A percentile compares a stretch with the other conserved stretches of the same genome.
These are phyloP conservation scores for Nasonia longicornis DNA, from an alignment of 1,140 invertebrate species.

Conservation along the genomic window DNA sequence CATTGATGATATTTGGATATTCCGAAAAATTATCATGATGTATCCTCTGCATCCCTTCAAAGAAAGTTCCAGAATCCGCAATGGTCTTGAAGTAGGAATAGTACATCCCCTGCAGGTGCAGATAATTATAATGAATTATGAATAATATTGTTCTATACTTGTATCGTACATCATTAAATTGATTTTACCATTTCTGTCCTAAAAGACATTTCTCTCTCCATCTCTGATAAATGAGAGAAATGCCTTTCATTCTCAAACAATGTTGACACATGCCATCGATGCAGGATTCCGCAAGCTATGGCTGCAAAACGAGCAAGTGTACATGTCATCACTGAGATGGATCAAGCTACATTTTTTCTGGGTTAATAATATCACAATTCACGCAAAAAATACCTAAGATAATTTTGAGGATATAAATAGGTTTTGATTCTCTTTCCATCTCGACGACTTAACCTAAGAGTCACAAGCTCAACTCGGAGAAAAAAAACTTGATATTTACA, in stretches of 20 bases:
- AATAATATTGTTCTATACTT: too few relatives aligned
- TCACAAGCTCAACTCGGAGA: neutral
- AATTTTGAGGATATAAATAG: neutral
- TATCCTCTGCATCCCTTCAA: constrained; percentile 74
- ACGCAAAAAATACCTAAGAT: constrained; percentile 22
- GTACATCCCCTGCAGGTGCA: constrained; percentile 79
- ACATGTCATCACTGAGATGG: neutral
- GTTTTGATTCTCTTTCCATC: neutral
- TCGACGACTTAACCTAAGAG: neutral
- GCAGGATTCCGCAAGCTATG: constrained; percentile 63
- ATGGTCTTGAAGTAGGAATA: constrained; percentile 90
- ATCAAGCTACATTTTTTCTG: neutral
- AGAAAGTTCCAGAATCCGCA: constrained; percentile 75
- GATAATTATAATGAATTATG: neutral
- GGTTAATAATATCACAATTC: neutral
- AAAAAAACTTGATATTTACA: neutral
- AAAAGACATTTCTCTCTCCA: constrained; percentile 87
- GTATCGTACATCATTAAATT: neutral
- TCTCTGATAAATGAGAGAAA: constrained; percentile 84
- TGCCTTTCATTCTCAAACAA: constrained; percentile 85
- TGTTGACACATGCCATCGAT: constrained; percentile 77
- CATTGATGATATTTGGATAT: constrained; percentile 83
- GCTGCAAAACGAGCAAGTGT: constrained; percentile 48
- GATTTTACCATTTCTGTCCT: constrained; percentile 81
- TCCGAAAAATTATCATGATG: constrained; percentile 84